Evolutionary conservation across 2,797 vertebrate genomes (phyloP).

Genomic region (Stomatorhinus walkeri): DNA sequence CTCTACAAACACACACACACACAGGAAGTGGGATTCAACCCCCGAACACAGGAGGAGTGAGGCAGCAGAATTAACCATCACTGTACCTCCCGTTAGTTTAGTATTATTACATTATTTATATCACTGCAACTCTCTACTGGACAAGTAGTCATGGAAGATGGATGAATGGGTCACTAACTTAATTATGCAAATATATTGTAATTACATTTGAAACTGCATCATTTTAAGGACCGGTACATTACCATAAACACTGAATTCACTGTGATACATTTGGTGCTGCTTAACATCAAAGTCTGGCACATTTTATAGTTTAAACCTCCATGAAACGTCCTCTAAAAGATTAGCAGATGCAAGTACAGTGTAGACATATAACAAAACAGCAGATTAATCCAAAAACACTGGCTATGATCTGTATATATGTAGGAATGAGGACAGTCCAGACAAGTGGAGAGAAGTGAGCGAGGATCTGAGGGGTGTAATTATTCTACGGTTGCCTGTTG

Average conservation of each 20-base stretch:
- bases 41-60: not conserved
- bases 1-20: not conserved
- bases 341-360: not conserved
- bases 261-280: not conserved
- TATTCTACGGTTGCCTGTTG: not conserved
- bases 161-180: not conserved
- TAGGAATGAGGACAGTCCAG: not conserved
- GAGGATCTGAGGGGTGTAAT: not conserved
- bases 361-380: not conserved
- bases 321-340: not conserved
- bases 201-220: not conserved
- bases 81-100: not conserved
- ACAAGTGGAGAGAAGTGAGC: not conserved
- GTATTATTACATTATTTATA: not conserved
- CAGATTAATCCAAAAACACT: not conserved
- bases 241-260: not conserved
- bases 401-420: not conserved
- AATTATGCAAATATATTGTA: constrained; percentile 9
- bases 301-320: not conserved
- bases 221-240: not conserved
- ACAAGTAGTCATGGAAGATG: not conserved
- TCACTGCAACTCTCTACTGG: not conserved
- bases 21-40: not conserved
- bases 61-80: not conserved
- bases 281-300: not conserved